Base-by-base conservation (phyloP, 1,140 invertebrate species). In the Trichoplusia ni region DNA sequence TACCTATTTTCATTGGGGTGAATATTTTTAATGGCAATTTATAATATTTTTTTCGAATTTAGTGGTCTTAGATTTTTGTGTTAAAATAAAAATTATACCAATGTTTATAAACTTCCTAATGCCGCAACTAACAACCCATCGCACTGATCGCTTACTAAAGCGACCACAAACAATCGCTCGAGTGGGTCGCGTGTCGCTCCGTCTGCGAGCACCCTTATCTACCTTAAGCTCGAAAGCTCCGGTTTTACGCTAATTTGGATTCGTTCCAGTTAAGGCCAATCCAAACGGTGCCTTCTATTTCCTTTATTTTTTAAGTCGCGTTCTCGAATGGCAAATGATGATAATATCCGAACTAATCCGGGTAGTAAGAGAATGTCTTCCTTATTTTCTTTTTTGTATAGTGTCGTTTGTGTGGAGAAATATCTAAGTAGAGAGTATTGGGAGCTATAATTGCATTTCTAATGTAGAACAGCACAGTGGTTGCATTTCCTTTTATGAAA, bases 221-320 rank as follows among this genome's bases (percentile, higher is more conserved):
- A 60, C 56, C 56, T 60, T 60, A 25, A 35, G 13, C 42, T 21
- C 6, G 29, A 31, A 35, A 60, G 42, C 56, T 13, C 14, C 7
- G 29, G 56, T 29, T 60, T 47, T 13, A 37, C 11, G 40, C 42
- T 60, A 60, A 60, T 60, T 60, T 60, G 56, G 56, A 60, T 60
- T 37, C 29, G 42, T 60, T 60, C 56, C 56, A 60, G 42, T 60
- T 60, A 60, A 60, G 56, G 56, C 54, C 54, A 31, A 58, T 58
- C 31, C 38, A 58, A 21, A 58, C 14, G 37, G 21, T 58, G 21
- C 35, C 19, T 56, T 40, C 14, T 1, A 1, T n/a, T 1, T 16
- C 18, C 14, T 38, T 56, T 37, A 38, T 54, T 23, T 7, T 2
- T n/a, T 25, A 27, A 54, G 21, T n/a, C n/a, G 14, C 5, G 14